A percentile compares a stretch with the other conserved stretches of the same genome.
These are phyloP conservation scores for western clawed frog (Xenopus tropicalis) DNA, from an alignment of 2,113 vertebrate genomes.

Conservation along the genomic window DNA sequence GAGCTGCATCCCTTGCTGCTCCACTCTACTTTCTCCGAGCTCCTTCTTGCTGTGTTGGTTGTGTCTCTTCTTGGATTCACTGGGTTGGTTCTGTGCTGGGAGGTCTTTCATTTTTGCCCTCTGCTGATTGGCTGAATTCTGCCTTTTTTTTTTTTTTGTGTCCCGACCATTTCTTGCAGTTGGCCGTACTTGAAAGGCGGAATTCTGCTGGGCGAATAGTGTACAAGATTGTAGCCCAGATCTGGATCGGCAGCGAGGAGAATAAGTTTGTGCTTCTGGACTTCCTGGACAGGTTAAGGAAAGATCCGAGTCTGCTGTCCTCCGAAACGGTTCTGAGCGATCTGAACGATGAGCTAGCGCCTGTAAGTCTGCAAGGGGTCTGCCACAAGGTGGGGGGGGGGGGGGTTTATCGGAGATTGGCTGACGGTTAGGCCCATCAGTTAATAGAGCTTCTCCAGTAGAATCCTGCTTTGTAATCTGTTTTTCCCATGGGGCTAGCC, in stretches of 20 bases:
- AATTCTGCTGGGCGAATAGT: constrained; percentile 75
- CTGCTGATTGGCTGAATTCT: too few species aligned
- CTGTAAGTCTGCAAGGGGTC: constrained; percentile 62
- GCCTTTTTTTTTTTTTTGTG: not conserved
- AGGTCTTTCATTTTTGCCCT: too few species aligned
- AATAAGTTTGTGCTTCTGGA: constrained; percentile 80
- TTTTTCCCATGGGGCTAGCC: too few species aligned
- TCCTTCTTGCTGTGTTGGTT: too few species aligned
- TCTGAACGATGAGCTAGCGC: constrained; percentile 88
- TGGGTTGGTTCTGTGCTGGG: too few species aligned
- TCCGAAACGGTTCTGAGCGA: constrained; percentile 77
- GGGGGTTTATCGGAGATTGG: not conserved
- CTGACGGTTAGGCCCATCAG: accelerated
- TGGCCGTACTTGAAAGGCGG: constrained; percentile 86
- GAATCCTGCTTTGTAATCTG: too few species aligned
- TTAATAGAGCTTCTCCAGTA: too few species aligned
- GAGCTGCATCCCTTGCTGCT: too few species aligned
- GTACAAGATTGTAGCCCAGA: constrained; percentile 71
- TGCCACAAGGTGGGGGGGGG: not conserved
- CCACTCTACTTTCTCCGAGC: too few species aligned
- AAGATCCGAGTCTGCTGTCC: constrained; percentile 78
- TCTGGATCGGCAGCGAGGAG: constrained; percentile 84
- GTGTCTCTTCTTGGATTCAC: too few species aligned
- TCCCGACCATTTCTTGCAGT: constrained; percentile 61
- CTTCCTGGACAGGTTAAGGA: constrained; percentile 79